Base-by-base conservation (phyloP, 1,140 invertebrate species). In the Penaeus japonicus region DNA sequence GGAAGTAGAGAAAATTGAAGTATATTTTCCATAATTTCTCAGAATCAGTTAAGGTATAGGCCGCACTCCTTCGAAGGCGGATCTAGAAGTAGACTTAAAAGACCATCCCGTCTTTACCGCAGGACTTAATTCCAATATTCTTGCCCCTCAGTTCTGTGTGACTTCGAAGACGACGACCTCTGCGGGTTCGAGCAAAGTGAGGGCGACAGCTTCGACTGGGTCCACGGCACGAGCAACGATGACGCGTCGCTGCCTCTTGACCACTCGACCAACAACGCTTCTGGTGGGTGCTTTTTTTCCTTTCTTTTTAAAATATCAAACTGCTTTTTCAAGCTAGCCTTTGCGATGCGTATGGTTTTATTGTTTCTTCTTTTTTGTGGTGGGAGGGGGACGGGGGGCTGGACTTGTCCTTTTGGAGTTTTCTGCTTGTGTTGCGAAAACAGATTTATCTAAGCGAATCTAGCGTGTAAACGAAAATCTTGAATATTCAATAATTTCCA, bases 111-210 rank as follows among this genome's bases (percentile, higher is more conserved):
- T 73, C 17, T 17, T 12, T 12, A 12, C 65, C 24, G 0, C 24
- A 2, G 10, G 2, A 2, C n/a, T 15, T 15, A 47, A 47, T 0
- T 12, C 10, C 10, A 47, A 47, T 47, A 32, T 30, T 30, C 30
- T 18, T 73, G 35, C 27, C 70, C n/a, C 4, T 59, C 89, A 90
- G 89, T 65, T 35, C 47, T 32, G 12, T 90, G 89, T 81, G 85
- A 87, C 70, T 90, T 90, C 81, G 89, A 90, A 27, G 35, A 81
- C 7, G 80, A 59, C 15, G 89, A 90, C 57, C 85, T 84, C 22
- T 90, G 89, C 57, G 89, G 89, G 1, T 90, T 90, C 53, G 20
- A 17, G 18, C 89, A 90, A 81, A 47, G 55, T 12, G 79, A 87
- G 27, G 78, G 39, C 22, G 57, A 83, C 47, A 47, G 47, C 18